Base-by-base conservation (phyloP, 2,113 vertebrate genomes). In the Sclerurus mexicanus region DNA sequence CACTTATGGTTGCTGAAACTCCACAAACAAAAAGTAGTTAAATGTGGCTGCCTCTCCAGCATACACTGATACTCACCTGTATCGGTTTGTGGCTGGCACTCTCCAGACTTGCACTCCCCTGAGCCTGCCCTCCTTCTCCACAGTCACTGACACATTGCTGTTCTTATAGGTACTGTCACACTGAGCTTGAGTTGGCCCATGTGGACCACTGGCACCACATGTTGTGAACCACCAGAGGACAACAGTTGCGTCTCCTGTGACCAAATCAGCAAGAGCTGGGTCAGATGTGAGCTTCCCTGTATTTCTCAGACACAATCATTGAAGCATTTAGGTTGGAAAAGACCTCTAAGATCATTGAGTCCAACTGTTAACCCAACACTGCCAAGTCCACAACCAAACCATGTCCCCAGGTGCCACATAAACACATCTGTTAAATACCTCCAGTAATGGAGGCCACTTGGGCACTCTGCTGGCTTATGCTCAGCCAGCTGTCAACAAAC, bases 171-270 rank as follows among this genome's bases (percentile, higher is more conserved):
- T 98, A 16, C 96, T 98, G 94, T 99, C 97, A 14, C 99, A 99
- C 96, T 99, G 99, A 52, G 98, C 98, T 95, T 99, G 99, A 62
- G 99, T 99, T 18, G 99, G 99, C 10, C 98, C 98, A 0, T 44
- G 78, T 11, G 98, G 98, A 37, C 99, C 98, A 31, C 98, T 99
- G 93, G 99, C 98, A 31, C 99, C 98, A 69, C 99, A 99, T 2
- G 98, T 98, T 46, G 98, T 98, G 85, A 99, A 99, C 98, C 95
- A 98, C 99, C 99, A 99, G 3, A 90, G 50, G 67, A 93, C 89
- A 72, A 80, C 89, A 66, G 92, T 59, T 10, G 83, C 87, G 56
- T 96, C 85, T 73, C 76, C 91, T 97, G 47, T 5, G 62, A 55
- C 44, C 20, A 53, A 69, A 91, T 53, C 21, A 93, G 40, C 30